Conservation (phyloP, 2,113 vertebrate genomes). For the Alligator mississippiensis region DNA sequence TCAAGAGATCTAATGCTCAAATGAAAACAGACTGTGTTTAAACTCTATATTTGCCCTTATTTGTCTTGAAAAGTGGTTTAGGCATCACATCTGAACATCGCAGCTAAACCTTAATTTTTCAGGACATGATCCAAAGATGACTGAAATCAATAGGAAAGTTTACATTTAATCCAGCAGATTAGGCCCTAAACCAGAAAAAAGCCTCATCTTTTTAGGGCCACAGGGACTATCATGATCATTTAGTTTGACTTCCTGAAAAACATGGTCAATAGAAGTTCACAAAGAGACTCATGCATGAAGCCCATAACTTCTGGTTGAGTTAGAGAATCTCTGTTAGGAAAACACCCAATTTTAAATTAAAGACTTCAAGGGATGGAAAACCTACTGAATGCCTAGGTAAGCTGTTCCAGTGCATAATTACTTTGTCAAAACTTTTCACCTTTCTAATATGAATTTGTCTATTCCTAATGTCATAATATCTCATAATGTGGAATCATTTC, state of each 20-base stretch:
- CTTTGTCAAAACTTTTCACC: not conserved
- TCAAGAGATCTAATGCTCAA: not conserved
- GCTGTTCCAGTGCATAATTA: not conserved
- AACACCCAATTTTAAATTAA: not conserved
- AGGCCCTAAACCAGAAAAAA: constrained; percentile 1
- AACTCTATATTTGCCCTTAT: not conserved
- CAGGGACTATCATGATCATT: not conserved
- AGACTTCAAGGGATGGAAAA: not conserved
- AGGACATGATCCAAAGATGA: not conserved
- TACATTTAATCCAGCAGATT: not conserved
- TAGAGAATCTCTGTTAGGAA: not conserved
- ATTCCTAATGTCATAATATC: not conserved
- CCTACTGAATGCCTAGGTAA: rapidly evolving
- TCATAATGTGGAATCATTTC: not conserved
- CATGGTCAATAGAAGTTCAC: not conserved
- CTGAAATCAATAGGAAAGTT: not conserved
- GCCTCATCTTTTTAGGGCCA: not conserved
- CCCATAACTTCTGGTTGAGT: not conserved
- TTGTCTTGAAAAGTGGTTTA: not conserved
- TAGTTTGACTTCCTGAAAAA: not conserved
- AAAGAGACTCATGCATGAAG: not conserved
- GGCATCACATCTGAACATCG: not conserved
- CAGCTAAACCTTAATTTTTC: not conserved
- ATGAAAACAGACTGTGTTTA: not conserved
- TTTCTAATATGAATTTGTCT: not conserved